Evolutionary conservation across 2,797 vertebrate genomes (phyloP).

Genomic region (Iguana delicatissima): DNA sequence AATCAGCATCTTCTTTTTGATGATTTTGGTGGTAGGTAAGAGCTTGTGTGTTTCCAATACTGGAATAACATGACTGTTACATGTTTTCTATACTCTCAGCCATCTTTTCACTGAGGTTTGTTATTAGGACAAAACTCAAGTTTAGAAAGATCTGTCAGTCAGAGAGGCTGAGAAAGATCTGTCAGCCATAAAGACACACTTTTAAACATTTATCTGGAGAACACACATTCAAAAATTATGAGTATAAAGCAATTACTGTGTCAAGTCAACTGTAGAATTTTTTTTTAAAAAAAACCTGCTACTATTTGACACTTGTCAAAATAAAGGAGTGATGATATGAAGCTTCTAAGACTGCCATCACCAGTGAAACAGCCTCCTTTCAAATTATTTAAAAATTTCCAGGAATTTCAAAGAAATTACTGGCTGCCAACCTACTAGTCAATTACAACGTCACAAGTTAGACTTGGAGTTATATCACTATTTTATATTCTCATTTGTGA

Average conservation of each 20-base stretch:
- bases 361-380: conserved; percentile 20
- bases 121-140: background rate
- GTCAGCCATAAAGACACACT: background rate
- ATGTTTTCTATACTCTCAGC: background rate
- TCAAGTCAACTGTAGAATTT: background rate
- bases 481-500: no score
- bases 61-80: background rate
- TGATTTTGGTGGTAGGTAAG: background rate
- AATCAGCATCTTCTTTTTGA: no score
- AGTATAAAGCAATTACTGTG: background rate
- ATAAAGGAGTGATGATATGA: background rate
- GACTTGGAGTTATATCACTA: no score
- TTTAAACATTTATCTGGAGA: background rate
- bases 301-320: background rate
- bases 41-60: background rate
- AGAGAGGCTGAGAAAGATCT: background rate
- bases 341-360: conserved; percentile 14
- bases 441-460: no score
- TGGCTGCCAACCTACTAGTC: background rate
- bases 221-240: background rate
- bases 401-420: conserved; percentile 29
- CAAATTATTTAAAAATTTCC: conserved; percentile 44
- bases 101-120: background rate
- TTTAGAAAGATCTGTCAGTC: no score
- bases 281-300: background rate